Percentiles rank a stretch among this genome's conserved stretches.
Conservation (phyloP, 2,797 vertebrate species). For the Cryptoprocta ferox region DNA sequence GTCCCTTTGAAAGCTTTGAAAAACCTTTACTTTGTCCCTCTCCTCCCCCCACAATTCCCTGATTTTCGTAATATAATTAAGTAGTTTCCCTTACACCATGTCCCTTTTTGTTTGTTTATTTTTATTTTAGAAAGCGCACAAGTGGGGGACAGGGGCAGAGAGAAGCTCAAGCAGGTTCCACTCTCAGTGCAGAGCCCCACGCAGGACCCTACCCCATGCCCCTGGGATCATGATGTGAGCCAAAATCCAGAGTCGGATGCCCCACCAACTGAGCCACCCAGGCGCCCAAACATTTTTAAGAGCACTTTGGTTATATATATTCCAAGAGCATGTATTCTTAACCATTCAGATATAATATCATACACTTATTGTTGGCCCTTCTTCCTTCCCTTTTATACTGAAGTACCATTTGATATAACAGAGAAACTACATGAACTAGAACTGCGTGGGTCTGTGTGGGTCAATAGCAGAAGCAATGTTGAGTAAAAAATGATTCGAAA, state of each 20-base stretch:
- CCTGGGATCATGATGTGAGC: no score
- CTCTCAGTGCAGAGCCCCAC: no score
- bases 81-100: neutral
- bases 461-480: neutral
- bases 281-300: neutral
- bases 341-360: neutral
- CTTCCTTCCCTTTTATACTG: neutral
- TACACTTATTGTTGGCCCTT: neutral
- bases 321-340: neutral
- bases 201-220: no score
- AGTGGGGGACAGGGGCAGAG: no score
- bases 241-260: no score
- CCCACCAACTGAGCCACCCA: no score
- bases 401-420: neutral
- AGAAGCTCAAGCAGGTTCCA: no score
- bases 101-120: neutral
- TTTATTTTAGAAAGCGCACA: no score
- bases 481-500: neutral
- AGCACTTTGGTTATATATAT: neutral
- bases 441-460: neutral
- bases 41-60: neutral
- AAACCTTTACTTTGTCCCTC: neutral
- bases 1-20: neutral
- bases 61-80: neutral
- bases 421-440: neutral